These are phyloP conservation scores for Trichosurus vulpecula DNA, from an alignment of 2,797 vertebrate species.

Conservation along the genomic window DNA sequence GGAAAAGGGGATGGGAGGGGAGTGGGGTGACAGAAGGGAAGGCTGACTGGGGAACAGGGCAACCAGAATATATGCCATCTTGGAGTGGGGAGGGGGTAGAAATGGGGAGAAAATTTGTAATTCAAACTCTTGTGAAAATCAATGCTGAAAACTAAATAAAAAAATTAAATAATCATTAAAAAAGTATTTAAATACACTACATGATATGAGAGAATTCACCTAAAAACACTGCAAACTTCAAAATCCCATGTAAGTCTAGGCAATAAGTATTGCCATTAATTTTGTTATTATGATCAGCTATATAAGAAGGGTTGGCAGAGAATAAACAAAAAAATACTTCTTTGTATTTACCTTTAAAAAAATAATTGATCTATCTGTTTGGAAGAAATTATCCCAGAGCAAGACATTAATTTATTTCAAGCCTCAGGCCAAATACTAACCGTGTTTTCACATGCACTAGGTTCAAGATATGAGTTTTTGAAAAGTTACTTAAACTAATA, in stretches of 20 bases:
- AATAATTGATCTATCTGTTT: conserved; percentile 6
- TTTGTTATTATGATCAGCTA: background rate
- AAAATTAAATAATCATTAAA: no score
- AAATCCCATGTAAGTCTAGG: background rate
- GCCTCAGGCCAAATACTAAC: background rate
- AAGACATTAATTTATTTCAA: background rate
- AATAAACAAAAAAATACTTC: background rate
- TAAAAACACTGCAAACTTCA: background rate
- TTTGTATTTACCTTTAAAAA: background rate
- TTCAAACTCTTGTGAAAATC: no score
- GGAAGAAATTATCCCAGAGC: background rate
- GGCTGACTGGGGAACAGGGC: no score
- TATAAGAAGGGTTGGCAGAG: background rate
- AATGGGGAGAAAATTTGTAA: no score
- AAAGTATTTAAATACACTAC: background rate
- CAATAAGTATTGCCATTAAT: background rate
- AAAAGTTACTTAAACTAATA: background rate
- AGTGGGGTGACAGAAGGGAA: no score
- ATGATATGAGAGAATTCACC: background rate
- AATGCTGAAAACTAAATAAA: no score
- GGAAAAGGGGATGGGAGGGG: no score
- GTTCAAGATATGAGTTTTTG: background rate
- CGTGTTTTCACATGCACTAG: background rate
- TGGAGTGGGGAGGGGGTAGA: no score
- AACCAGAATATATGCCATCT: no score